A percentile compares a stretch with the other conserved stretches of the same genome.
phyloP scores from a whole-genome alignment of 2,113 vertebrate genomes.

The Nettapus auritus region DNA sequence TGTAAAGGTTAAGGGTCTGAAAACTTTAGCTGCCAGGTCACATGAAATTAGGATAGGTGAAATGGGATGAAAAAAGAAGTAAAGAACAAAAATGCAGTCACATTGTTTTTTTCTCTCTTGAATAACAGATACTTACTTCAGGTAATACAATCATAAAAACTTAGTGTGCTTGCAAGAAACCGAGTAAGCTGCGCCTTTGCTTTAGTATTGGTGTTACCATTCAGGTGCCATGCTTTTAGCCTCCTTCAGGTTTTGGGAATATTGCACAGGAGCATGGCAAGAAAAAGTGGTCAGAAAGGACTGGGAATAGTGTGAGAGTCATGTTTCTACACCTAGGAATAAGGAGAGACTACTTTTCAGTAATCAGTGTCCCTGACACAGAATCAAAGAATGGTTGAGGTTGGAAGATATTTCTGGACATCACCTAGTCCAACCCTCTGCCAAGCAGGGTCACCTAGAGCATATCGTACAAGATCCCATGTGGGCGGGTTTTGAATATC shows the following conservation, averaged over 20 bases:
- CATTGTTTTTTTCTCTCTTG: neutral
- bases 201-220: neutral
- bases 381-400: too few species aligned
- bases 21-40: neutral
- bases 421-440: too few species aligned
- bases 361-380: neutral
- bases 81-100: neutral
- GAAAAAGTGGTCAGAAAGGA: neutral
- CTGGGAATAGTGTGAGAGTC: neutral
- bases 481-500: too few species aligned
- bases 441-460: too few species aligned
- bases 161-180: neutral
- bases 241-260: neutral
- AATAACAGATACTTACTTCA: neutral
- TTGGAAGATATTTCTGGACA: too few species aligned
- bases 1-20: neutral
- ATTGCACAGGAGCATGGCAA: neutral
- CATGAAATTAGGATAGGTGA: neutral
- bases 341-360: neutral
- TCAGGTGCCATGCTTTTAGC: fast-evolving
- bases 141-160: neutral
- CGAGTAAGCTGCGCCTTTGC: neutral
- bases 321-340: neutral
- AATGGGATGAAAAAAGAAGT: neutral
- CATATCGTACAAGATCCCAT: too few species aligned